Conservation (phyloP, 2,888 invertebrate species). For the Caenorhabditis sinica region DNA sequence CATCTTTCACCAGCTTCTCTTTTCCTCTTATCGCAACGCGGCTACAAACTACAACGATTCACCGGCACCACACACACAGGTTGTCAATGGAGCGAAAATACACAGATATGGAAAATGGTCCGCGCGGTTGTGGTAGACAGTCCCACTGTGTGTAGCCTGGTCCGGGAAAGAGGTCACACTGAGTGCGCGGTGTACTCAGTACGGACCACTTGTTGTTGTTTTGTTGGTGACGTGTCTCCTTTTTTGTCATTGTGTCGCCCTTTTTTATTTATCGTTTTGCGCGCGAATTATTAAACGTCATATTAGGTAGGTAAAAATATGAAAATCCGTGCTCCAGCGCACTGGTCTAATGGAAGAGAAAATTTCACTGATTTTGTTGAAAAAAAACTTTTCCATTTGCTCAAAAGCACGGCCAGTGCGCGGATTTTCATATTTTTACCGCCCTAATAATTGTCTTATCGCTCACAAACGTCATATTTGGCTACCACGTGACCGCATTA, state of each 20-base stretch:
- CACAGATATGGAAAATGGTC: background rate
- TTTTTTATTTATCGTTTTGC: too few species aligned
- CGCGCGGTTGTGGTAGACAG: background rate
- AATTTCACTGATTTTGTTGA: too few species aligned
- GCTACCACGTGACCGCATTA: constrained; percentile 54
- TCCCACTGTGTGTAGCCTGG: constrained; percentile 17
- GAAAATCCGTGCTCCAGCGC: too few species aligned
- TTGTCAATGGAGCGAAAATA: background rate
- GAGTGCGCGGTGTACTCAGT: constrained; percentile 43
- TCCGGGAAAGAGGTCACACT: background rate
- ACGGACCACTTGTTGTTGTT: constrained; percentile 23
- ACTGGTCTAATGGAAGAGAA: too few species aligned
- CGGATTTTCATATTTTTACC: too few species aligned
- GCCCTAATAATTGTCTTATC: constrained; percentile 54
- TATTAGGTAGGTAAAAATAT: too few species aligned
- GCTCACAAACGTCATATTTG: constrained; percentile 9
- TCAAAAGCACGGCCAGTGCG: too few species aligned
- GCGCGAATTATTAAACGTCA: constrained; percentile 45
- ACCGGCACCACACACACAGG: background rate
- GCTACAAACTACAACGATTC: constrained; percentile 26
- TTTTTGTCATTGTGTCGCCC: constrained; percentile 2
- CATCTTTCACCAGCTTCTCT: constrained; percentile 43
- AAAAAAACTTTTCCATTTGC: too few species aligned
- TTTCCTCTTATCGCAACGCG: constrained; percentile 18
- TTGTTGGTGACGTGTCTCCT: constrained; percentile 26